phyloP scores from a whole-genome alignment of 1,140 invertebrate species.

The Sitophilus oryzae region DNA sequence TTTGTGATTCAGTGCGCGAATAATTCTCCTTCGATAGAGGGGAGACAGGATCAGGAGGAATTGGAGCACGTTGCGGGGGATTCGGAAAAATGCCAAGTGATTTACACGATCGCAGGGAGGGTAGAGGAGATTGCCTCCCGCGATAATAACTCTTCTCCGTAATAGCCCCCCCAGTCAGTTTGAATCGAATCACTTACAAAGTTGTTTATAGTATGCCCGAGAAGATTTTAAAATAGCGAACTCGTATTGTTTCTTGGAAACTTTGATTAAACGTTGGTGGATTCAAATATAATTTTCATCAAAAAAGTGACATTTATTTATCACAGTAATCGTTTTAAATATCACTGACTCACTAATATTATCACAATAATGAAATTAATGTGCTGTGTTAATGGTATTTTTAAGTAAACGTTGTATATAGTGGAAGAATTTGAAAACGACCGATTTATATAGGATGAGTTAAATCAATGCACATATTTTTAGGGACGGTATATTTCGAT shows the following conservation, averaged over 20 bases:
- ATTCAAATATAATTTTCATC: too few relatives aligned
- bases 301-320: too few relatives aligned
- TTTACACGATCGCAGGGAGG: slow-evolving; percentile 31
- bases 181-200: not conserved
- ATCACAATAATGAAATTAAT: too few relatives aligned
- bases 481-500: too few relatives aligned
- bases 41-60: slow-evolving; percentile 19
- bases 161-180: not conserved
- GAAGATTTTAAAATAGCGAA: not conserved
- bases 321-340: too few relatives aligned
- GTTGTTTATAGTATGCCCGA: not conserved
- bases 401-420: too few relatives aligned
- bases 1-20: slow-evolving; percentile 39
- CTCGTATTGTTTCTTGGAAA: not conserved
- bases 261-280: not conserved
- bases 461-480: too few relatives aligned
- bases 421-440: too few relatives aligned
- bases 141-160: slow-evolving; percentile 1
- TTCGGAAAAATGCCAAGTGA: slow-evolving; percentile 28
- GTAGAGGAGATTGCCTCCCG: slow-evolving; percentile 4
- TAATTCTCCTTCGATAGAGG: too few relatives aligned
- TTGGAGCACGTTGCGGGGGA: slow-evolving; percentile 1
- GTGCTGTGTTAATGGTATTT: too few relatives aligned
- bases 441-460: too few relatives aligned
- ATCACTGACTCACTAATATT: too few relatives aligned